A percentile compares a stretch with the other conserved stretches of the same genome.
Evolutionary conservation across 2,888 invertebrate species (phyloP).

Genomic region (Pristionchus fissidentatus): DNA sequence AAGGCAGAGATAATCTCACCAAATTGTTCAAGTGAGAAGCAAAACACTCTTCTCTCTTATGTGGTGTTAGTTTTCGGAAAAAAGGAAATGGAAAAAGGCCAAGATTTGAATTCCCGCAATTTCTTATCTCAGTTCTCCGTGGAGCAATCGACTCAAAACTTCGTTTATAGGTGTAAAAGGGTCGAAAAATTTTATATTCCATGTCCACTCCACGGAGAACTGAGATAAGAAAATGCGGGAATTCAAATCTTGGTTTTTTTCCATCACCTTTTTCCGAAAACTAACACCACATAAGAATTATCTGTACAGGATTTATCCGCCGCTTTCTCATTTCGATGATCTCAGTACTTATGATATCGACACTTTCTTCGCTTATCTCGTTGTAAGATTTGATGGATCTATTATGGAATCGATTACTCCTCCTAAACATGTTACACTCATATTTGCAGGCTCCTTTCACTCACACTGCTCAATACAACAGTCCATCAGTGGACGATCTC

Average conservation of each 20-base stretch:
- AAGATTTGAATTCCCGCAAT: no score
- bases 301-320: neutral
- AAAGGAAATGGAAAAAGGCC: no score
- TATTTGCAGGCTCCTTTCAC: neutral
- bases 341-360: neutral
- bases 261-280: no score
- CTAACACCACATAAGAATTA: neutral
- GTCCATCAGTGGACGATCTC: neutral
- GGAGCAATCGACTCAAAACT: no score
- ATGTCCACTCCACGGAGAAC: no score
- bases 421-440: no score
- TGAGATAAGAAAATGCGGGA: neutral
- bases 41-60: no score
- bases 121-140: no score
- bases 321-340: neutral
- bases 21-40: neutral
- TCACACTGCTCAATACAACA: neutral
- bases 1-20: conserved; percentile 11
- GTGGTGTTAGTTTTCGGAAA: no score
- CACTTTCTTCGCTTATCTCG: conserved; percentile 6
- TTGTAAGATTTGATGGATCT: neutral
- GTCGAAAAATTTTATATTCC: no score
- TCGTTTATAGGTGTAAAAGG: no score
- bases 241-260: neutral
- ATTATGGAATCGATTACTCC: no score